Evolutionary conservation across 2,797 vertebrate genomes (phyloP).

Genomic region (Chelon auratus): DNA sequence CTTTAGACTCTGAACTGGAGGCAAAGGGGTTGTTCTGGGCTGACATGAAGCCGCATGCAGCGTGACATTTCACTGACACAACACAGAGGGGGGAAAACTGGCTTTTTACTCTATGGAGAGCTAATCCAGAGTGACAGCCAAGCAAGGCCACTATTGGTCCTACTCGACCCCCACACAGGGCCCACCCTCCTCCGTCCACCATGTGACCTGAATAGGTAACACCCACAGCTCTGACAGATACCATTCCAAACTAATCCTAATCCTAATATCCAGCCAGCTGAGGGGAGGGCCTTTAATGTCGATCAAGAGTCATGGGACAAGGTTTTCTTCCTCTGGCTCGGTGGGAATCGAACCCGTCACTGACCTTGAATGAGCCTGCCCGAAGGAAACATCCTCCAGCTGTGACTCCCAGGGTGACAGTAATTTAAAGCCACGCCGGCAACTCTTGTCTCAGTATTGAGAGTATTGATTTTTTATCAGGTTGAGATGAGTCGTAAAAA

Average conservation of each 20-base stretch:
- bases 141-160: constrained; percentile 68
- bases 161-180: constrained; percentile 30
- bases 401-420: constrained; percentile 34
- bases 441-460: constrained; percentile 21
- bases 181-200: constrained; percentile 42
- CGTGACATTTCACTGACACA: constrained; percentile 79
- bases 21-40: constrained; percentile 70
- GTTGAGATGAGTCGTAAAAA: constrained; percentile 61
- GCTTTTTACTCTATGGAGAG: constrained; percentile 66
- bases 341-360: constrained; percentile 37
- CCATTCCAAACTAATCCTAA: constrained; percentile 62
- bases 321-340: constrained; percentile 26
- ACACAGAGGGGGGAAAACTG: constrained; percentile 47
- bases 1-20: constrained; percentile 72
- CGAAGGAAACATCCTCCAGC: constrained; percentile 18
- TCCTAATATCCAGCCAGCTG: constrained; percentile 52
- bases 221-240: constrained; percentile 70
- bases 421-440: constrained; percentile 47
- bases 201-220: constrained; percentile 80
- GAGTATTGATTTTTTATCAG: constrained; percentile 64
- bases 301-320: constrained; percentile 15
- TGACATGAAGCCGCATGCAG: constrained; percentile 69
- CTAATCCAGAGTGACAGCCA: constrained; percentile 85
- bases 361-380: constrained; percentile 49
- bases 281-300: constrained; percentile 41